Evolutionary conservation across 2,797 vertebrate genomes (phyloP).

Genomic region (Tokudaia muenninki): DNA sequence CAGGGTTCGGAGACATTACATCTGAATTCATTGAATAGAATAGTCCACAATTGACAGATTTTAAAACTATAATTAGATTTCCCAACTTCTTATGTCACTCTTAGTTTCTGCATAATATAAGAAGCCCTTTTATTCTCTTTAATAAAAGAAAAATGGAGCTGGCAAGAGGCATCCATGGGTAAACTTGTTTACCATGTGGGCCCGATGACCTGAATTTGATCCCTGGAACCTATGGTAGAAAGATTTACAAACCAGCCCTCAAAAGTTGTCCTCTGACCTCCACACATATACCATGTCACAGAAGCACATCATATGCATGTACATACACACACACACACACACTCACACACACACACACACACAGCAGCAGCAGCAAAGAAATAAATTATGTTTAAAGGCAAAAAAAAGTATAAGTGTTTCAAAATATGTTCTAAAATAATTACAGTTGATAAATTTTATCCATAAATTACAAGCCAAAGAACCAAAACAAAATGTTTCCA

Average conservation of each 20-base stretch:
- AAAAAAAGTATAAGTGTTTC: background rate
- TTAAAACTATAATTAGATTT: conserved; percentile 20
- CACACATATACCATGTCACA: background rate
- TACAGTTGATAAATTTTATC: background rate
- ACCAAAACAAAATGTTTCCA: background rate
- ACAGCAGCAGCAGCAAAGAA: background rate
- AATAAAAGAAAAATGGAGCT: background rate
- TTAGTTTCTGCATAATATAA: conserved; percentile 9
- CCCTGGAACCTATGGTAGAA: background rate
- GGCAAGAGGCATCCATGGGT: background rate
- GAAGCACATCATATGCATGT: too few species aligned
- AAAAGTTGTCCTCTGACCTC: background rate
- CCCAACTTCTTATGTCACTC: background rate
- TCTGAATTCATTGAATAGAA: conserved; percentile 1
- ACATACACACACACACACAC: too few species aligned
- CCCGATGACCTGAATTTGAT: background rate
- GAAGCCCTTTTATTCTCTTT: background rate
- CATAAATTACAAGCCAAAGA: background rate
- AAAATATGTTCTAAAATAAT: conserved; percentile 17
- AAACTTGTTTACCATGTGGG: background rate
- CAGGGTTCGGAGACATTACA: background rate
- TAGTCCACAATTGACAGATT: background rate
- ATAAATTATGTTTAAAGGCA: background rate
- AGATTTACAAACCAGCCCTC: background rate
- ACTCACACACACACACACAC: background rate